Percentiles rank a stretch among this genome's conserved stretches.
These are phyloP conservation scores for Alviniconcha strummeri DNA, from an alignment of 2,888 invertebrate species.

Conservation along the genomic window DNA sequence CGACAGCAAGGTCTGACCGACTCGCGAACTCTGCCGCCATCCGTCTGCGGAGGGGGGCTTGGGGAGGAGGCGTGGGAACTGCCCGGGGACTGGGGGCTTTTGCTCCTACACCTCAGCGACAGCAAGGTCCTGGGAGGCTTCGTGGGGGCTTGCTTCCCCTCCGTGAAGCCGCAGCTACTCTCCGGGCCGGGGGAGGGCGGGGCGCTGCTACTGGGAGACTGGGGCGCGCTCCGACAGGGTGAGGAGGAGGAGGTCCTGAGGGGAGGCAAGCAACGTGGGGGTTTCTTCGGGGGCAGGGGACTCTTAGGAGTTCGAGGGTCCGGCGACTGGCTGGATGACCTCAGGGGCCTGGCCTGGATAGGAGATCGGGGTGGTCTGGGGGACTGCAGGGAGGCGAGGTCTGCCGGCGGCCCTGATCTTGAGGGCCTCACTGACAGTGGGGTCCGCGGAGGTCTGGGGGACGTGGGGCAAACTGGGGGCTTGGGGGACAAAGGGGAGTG, in stretches of 20 bases:
- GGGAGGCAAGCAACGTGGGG: neutral
- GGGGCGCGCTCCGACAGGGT: conserved; percentile 16
- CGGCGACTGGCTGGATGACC: conserved; percentile 24
- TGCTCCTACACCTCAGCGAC: conserved; percentile 14
- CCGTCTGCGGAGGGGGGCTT: neutral
- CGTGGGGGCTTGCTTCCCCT: conserved; percentile 6
- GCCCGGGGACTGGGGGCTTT: conserved; percentile 23
- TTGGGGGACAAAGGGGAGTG: conserved; percentile 14
- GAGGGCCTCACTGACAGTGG: conserved; percentile 23
- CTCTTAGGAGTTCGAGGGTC: conserved; percentile 2
- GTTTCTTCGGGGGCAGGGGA: conserved; percentile 23
- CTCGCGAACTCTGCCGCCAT: conserved; percentile 19
- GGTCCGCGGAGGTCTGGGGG: conserved; percentile 12
- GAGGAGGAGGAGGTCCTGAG: neutral
- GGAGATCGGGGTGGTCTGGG: conserved; percentile 30
- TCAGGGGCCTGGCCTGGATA: neutral
- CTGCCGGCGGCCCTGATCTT: conserved; percentile 12
- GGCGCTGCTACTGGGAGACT: conserved; percentile 23
- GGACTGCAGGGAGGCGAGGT: neutral
- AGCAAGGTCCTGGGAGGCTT: conserved; percentile 28
- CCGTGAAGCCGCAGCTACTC: neutral
- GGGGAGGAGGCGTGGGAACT: conserved; percentile 16
- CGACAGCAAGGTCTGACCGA: conserved; percentile 24
- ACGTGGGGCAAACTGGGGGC: neutral
- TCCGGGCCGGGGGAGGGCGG: conserved; percentile 23